A percentile compares a stretch with the other conserved stretches of the same genome.
These are phyloP conservation scores for Pachliopta kotzebuea DNA, from an alignment of 2,888 invertebrate species.

Conservation along the genomic window DNA sequence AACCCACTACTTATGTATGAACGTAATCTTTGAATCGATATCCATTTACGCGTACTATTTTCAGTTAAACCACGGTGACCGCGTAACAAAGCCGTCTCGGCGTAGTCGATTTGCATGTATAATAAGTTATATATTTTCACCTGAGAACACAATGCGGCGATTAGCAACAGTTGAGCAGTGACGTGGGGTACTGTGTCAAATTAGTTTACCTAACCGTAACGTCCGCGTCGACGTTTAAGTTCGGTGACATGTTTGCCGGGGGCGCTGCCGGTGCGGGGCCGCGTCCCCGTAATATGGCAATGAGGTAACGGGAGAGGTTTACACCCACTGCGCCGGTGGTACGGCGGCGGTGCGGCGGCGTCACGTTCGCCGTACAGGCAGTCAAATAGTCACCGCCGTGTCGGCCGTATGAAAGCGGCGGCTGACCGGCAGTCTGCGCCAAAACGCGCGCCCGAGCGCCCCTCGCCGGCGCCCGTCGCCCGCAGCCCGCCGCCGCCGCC, in stretches of 20 bases:
- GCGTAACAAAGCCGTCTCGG: constrained; percentile 56
- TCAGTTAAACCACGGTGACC: constrained; percentile 59
- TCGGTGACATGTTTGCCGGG: constrained; percentile 36
- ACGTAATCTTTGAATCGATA: constrained; percentile 55
- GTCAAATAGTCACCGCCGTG: constrained; percentile 73
- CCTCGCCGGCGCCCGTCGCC: constrained; percentile 54
- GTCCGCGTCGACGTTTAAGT: constrained; percentile 14
- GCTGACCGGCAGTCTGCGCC: constrained; percentile 68
- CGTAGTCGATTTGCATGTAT: constrained; percentile 52
- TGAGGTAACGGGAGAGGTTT: constrained; percentile 79
- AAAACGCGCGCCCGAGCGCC: constrained; percentile 62
- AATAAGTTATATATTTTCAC: constrained; percentile 41
- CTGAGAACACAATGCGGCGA: constrained; percentile 48
- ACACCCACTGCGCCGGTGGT: constrained; percentile 63
- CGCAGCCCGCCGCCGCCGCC: too few species aligned
- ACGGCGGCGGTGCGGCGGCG: constrained; percentile 44
- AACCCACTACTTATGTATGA: constrained; percentile 61
- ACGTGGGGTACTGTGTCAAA: constrained; percentile 25
- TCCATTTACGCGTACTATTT: constrained; percentile 71
- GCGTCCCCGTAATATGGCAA: constrained; percentile 72
- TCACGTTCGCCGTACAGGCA: constrained; percentile 46
- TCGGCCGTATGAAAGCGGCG: constrained; percentile 55
- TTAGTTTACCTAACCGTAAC: constrained; percentile 30
- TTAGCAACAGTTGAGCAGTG: constrained; percentile 40
- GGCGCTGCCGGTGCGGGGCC: constrained; percentile 69